Conservation (phyloP, 2,888 invertebrate species). For the Pecten maximus region DNA sequence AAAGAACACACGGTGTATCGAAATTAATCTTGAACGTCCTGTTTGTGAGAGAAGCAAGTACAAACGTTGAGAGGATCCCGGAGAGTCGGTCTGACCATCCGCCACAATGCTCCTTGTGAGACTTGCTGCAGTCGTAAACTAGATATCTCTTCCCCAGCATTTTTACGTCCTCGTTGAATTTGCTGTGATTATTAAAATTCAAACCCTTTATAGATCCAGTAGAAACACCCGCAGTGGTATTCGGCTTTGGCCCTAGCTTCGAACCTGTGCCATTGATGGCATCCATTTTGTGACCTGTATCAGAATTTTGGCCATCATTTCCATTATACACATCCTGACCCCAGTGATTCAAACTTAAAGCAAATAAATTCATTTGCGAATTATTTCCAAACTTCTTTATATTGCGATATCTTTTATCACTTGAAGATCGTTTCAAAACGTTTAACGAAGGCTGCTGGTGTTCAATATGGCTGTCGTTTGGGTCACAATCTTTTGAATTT, state of each 20-base stretch:
- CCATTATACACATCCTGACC: background rate
- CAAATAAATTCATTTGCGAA: background rate
- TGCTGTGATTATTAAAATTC: background rate
- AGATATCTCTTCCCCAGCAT: background rate
- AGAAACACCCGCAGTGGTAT: too few species aligned
- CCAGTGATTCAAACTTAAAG: background rate
- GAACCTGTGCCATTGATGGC: background rate
- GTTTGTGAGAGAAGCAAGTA: background rate
- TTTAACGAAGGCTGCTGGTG: background rate
- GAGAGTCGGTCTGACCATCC: background rate
- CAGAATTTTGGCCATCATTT: background rate
- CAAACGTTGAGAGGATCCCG: background rate
- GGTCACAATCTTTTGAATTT: background rate
- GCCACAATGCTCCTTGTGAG: background rate
- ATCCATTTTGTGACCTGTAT: background rate
- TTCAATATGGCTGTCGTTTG: background rate
- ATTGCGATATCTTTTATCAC: background rate
- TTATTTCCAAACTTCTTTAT: background rate
- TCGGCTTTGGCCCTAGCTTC: too few species aligned
- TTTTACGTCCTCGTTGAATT: background rate
- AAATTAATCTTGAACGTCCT: conserved; percentile 26
- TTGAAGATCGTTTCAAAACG: background rate
- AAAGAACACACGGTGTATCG: background rate
- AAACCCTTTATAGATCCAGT: background rate
- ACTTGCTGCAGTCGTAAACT: background rate